Evolutionary conservation across 2,888 invertebrate genomes (phyloP).

Genomic region (Cataglyphis cursor): DNA sequence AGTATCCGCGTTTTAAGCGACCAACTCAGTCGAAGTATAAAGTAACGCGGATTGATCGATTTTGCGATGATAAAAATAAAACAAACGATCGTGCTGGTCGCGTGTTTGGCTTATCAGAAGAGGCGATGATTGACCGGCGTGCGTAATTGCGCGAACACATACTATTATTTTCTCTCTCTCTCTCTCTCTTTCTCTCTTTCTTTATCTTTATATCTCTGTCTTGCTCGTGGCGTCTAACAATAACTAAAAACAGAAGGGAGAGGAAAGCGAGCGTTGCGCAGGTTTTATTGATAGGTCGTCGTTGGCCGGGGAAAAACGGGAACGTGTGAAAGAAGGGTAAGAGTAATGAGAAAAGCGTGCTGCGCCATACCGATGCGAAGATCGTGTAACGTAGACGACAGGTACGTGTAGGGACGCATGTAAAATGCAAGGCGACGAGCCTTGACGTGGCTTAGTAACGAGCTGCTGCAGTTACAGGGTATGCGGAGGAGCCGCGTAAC

Average conservation of each 20-base stretch:
- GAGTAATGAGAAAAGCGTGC: constrained; percentile 76
- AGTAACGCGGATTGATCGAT: constrained; percentile 17
- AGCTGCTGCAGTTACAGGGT: constrained; percentile 72
- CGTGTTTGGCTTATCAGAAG: constrained; percentile 15
- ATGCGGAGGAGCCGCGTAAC: constrained; percentile 55
- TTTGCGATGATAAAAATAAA: constrained; percentile 34
- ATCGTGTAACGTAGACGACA: constrained; percentile 73
- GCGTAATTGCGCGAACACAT: constrained; percentile 42
- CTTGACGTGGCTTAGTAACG: constrained; percentile 75
- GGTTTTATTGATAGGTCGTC: constrained; percentile 75
- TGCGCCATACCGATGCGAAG: constrained; percentile 74
- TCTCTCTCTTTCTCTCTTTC: background rate
- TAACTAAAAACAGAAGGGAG: constrained; percentile 13
- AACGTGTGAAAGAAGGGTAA: constrained; percentile 70
- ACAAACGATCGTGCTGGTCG: background rate
- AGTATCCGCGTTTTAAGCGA: background rate
- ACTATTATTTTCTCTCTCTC: constrained; percentile 1
- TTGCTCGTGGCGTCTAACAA: constrained; percentile 33
- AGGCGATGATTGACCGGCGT: constrained; percentile 21
- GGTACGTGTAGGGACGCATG: constrained; percentile 76
- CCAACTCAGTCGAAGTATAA: background rate
- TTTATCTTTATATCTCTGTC: background rate
- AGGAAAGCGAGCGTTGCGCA: constrained; percentile 48
- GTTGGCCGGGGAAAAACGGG: constrained; percentile 67
- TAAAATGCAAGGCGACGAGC: constrained; percentile 77